Percentiles rank a stretch among this genome's conserved stretches.
phyloP scores from a whole-genome alignment of 2,797 vertebrate species.

The Sphenopsis melanotis region DNA sequence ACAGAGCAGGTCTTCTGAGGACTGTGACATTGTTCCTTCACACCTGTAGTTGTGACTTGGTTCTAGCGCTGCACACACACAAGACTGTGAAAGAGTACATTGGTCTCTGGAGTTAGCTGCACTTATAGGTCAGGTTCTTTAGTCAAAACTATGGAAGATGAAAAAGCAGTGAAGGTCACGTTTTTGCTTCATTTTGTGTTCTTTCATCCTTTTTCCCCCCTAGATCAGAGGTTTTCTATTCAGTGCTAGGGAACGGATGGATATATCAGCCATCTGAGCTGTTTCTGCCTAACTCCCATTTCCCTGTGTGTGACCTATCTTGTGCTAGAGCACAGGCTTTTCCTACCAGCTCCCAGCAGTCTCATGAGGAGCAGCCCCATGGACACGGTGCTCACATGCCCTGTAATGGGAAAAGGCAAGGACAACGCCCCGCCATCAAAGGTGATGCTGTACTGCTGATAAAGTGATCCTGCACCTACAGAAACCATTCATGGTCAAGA shows the following conservation, averaged over 20 bases:
- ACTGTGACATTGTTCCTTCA: background rate
- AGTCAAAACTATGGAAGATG: background rate
- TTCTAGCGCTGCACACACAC: background rate
- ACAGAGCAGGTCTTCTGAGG: background rate
- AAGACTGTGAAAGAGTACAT: background rate
- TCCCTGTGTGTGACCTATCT: background rate
- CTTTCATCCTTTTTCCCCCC: background rate
- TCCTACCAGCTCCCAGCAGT: background rate
- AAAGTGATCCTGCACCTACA: background rate
- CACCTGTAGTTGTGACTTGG: background rate
- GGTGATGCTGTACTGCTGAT: background rate
- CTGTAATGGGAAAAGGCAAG: background rate
- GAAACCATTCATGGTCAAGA: background rate
- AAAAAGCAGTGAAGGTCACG: background rate
- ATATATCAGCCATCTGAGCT: background rate
- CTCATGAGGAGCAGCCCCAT: background rate
- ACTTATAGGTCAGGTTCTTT: background rate
- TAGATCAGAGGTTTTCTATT: background rate
- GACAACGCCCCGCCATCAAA: background rate
- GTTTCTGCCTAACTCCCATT: background rate
- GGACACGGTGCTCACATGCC: fast-evolving
- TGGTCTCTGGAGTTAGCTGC: constrained; percentile 32
- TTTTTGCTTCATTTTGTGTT: background rate
- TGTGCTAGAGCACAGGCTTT: background rate
- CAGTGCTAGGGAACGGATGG: background rate